Evolutionary conservation across 2,888 invertebrate genomes (phyloP), one percentile per base, ranked within the genome.

Genomic region (Pemphredon lugubris): DNA sequence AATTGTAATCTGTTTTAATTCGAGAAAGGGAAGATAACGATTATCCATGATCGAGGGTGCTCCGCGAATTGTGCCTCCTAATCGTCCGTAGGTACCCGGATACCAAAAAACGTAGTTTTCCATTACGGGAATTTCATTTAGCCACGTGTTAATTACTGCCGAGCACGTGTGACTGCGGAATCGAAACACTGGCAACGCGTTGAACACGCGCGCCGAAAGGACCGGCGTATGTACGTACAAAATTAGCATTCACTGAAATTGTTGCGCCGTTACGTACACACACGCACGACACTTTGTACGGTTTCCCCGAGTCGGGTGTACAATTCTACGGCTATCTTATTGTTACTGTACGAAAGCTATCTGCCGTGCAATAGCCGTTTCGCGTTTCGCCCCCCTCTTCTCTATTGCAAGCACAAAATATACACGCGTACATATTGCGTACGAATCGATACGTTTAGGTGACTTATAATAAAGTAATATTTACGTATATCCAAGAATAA

Each of bases 201-300:
- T 42, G 16, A 53, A 39, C 23, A 51, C 37, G 34, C 34, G 45
- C 32, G 20, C 7, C 13, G 50, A 34, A 47, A 47, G 40, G 58
- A 40, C 39, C 53, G 23, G 20, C 26, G 50, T 21, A n/a, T n/a
- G n/a, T n/a, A n/a, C n/a, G n/a, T n/a, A 9, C 34, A 42, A 20
- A 69, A 67, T 67, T 53, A 67, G 53, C 51, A 48, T 67, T 32
- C 58, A 9, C 21, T 34, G 61, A 51, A 70, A 51, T 45, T 51
- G 70, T 61, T 69, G 4, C 50, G 55, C 60, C n/a, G 45, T 69
- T 70, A 61, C 60, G 60, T 70, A 70, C 50, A n/a, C n/a, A n/a
- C n/a, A n/a, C n/a, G n/a, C n/a, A n/a, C n/a, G n/a, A n/a, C n/a
- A n/a, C n/a, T 14, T 40, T 37, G 6, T n/a, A 37, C 51, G 58